Percentiles rank a stretch among this genome's conserved stretches.
phyloP scores from a whole-genome alignment of 1,140 invertebrate species.

The Temnothorax nylanderi region DNA sequence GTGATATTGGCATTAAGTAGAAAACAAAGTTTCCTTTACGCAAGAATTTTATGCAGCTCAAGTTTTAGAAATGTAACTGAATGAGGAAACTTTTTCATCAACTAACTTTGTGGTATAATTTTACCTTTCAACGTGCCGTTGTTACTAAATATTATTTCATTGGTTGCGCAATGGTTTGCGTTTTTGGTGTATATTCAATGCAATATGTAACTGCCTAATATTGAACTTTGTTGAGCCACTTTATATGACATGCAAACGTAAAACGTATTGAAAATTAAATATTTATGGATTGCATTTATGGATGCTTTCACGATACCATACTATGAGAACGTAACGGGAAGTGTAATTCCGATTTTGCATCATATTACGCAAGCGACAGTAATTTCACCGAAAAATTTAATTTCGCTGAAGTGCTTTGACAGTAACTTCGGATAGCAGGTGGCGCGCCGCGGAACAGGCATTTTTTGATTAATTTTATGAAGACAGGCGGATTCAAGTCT shows the following conservation, averaged over 20 bases:
- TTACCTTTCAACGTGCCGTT: not conserved
- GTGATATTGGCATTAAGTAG: constrained; percentile 1
- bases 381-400: constrained; percentile 60
- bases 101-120: constrained; percentile 18
- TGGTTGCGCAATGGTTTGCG: not conserved
- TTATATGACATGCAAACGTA: not conserved
- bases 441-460: constrained; percentile 33
- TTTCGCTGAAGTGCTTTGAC: constrained; percentile 43
- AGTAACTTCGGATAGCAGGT: constrained; percentile 45
- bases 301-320: not conserved
- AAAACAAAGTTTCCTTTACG: not conserved
- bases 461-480: constrained; percentile 67
- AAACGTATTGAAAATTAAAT: not conserved
- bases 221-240: not conserved
- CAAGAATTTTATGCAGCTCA: constrained; percentile 13
- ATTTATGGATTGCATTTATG: not conserved
- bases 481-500: constrained; percentile 36
- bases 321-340: not conserved
- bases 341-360: constrained; percentile 37
- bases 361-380: constrained; percentile 17
- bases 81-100: constrained; percentile 28
- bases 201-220: not conserved
- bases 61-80: constrained; percentile 23
- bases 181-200: not conserved
- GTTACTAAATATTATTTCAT: constrained; percentile 18